phyloP scores from a whole-genome alignment of 2,797 vertebrate species.

The Echiichthys vipera region DNA sequence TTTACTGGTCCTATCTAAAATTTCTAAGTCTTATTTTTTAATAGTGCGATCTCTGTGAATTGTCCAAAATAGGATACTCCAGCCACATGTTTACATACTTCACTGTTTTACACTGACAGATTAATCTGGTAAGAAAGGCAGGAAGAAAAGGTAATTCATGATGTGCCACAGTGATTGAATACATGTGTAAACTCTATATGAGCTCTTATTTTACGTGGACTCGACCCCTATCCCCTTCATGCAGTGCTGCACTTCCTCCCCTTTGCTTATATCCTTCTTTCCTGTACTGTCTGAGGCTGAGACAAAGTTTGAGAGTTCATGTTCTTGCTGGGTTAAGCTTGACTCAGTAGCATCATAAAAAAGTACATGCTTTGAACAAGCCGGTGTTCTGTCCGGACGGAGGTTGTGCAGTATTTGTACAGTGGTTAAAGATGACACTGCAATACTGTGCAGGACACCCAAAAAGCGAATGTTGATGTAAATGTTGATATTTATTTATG shows the following conservation, averaged over 20 bases:
- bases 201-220: slow-evolving; percentile 33
- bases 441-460: background rate
- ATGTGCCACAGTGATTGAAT: slow-evolving; percentile 5
- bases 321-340: slow-evolving; percentile 12
- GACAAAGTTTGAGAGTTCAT: slow-evolving; percentile 37
- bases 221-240: slow-evolving; percentile 11
- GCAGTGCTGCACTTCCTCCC: slow-evolving; percentile 19
- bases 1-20: background rate
- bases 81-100: background rate
- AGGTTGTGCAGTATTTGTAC: background rate
- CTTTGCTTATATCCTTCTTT: slow-evolving; percentile 23
- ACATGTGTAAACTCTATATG: slow-evolving; percentile 10
- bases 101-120: background rate
- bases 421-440: background rate
- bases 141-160: background rate
- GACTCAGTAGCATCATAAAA: slow-evolving; percentile 13
- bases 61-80: background rate
- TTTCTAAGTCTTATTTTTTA: background rate
- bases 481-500: background rate
- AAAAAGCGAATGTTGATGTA: background rate
- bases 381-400: background rate
- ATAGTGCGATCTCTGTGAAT: background rate
- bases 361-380: background rate
- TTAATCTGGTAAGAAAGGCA: slow-evolving; percentile 4
- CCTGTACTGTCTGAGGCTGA: slow-evolving; percentile 26